Evolutionary conservation across 1,140 invertebrate species (phyloP).

Genomic region (Planococcus citri): DNA sequence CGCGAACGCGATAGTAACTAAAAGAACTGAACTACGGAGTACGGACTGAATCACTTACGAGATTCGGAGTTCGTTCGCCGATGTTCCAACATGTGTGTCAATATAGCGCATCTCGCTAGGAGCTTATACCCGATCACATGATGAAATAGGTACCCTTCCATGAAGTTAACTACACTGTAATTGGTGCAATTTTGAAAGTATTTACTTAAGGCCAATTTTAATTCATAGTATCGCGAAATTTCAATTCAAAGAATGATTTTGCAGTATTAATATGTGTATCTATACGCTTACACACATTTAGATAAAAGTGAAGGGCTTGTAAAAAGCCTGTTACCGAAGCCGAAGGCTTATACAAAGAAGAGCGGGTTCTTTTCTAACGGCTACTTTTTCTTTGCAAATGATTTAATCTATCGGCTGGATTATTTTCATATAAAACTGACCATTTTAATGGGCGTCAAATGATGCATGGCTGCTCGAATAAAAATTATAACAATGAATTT

Average conservation of each 20-base stretch:
- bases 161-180: not conserved
- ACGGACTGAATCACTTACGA: too few relatives aligned
- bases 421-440: not conserved
- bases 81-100: too few relatives aligned
- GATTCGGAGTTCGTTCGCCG: too few relatives aligned
- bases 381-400: conserved; percentile 3
- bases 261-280: too few relatives aligned
- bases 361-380: not conserved
- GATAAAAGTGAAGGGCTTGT: not conserved
- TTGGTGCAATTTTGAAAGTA: not conserved
- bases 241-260: not conserved
- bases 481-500: not conserved
- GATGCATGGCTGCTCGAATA: not conserved
- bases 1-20: too few relatives aligned
- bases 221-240: not conserved
- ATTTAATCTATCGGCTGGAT: not conserved
- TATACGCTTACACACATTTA: too few relatives aligned
- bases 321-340: not conserved
- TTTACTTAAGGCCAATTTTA: not conserved
- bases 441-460: not conserved
- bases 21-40: too few relatives aligned
- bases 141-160: not conserved
- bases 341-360: not conserved
- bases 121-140: too few relatives aligned
- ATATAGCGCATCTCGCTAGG: too few relatives aligned